Conservation (phyloP, 2,888 invertebrate species). For the Hemithea aestivaria region DNA sequence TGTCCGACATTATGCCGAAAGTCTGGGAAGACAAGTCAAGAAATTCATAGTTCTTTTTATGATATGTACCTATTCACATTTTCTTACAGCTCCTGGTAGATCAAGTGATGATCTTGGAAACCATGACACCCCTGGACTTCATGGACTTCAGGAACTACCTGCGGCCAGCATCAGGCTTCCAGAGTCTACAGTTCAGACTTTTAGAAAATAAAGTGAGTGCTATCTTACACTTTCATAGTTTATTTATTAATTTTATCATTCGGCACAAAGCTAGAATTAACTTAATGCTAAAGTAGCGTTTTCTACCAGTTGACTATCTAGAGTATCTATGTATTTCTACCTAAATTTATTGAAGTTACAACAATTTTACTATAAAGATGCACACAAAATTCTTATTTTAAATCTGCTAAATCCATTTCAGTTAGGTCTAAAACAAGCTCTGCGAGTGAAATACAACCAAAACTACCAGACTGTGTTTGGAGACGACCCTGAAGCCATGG, state of each 20-base stretch:
- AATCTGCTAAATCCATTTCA: too few relatives aligned
- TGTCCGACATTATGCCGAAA: too few relatives aligned
- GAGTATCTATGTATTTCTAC: too few relatives aligned
- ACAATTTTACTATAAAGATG: too few relatives aligned
- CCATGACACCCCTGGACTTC: slow-evolving; percentile 99
- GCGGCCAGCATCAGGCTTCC: slow-evolving; percentile 98
- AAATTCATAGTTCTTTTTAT: too few relatives aligned
- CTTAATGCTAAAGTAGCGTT: too few relatives aligned
- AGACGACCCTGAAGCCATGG: slow-evolving; percentile 81
- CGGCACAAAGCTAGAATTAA: too few relatives aligned
- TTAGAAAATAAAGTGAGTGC: slow-evolving; percentile 92
- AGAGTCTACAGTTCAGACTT: slow-evolving; percentile 96
- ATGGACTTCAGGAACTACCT: slow-evolving; percentile 97
- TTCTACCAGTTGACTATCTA: too few relatives aligned
- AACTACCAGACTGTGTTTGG: slow-evolving; percentile 93
- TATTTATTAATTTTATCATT: neutral
- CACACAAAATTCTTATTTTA: too few relatives aligned
- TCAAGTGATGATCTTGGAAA: slow-evolving; percentile 98
- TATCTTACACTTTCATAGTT: neutral
- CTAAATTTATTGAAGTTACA: too few relatives aligned
- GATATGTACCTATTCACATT: too few relatives aligned
- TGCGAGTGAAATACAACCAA: slow-evolving; percentile 96
- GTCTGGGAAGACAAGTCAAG: too few relatives aligned
- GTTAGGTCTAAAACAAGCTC: slow-evolving; percentile 87
- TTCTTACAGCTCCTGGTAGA: slow-evolving; percentile 97